Percentiles rank a stretch among this genome's conserved stretches.
These are phyloP conservation scores for Bibio marci DNA, from an alignment of 2,888 invertebrate genomes.

Conservation along the genomic window DNA sequence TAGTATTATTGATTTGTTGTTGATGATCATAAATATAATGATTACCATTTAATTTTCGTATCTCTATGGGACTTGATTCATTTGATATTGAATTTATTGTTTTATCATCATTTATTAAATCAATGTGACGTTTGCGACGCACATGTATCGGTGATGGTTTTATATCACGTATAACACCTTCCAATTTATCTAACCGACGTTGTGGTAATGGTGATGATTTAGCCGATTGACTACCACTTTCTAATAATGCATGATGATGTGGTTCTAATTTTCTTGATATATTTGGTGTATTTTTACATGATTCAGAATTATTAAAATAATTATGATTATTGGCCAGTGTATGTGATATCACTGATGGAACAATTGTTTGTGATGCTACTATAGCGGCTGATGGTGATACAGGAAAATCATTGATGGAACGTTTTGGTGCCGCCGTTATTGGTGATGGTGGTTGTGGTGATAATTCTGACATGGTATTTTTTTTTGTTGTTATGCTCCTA, in stretches of 20 bases:
- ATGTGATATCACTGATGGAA: no score
- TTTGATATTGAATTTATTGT: slow-evolving; percentile 2
- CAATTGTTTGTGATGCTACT: no score
- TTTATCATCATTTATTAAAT: slow-evolving; percentile 8
- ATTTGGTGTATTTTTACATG: slow-evolving; percentile 13
- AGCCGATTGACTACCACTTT: slow-evolving; percentile 13
- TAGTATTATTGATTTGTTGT: slow-evolving; percentile 2
- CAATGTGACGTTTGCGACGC: slow-evolving; percentile 1
- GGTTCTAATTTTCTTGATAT: slow-evolving; percentile 10
- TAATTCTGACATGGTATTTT: no score
- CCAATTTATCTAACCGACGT: slow-evolving; percentile 12
- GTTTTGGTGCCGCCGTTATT: no score
- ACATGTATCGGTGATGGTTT: slow-evolving; percentile 9
- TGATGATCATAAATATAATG: slow-evolving; percentile 1
- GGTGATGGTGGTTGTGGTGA: no score
- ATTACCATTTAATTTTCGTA: slow-evolving; percentile 3
- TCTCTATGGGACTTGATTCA: slow-evolving; percentile 9
- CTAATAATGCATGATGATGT: slow-evolving; percentile 9
- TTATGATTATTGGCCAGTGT: no score
- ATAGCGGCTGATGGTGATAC: no score
- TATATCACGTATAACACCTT: slow-evolving; percentile 12
- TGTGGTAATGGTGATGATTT: slow-evolving; percentile 13
- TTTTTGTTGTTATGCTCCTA: no score
- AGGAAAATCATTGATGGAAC: no score
- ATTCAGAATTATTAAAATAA: slow-evolving; percentile 9